These are phyloP conservation scores for Dryococelus australis DNA, from an alignment of 2,888 invertebrate genomes.

Conservation along the genomic window DNA sequence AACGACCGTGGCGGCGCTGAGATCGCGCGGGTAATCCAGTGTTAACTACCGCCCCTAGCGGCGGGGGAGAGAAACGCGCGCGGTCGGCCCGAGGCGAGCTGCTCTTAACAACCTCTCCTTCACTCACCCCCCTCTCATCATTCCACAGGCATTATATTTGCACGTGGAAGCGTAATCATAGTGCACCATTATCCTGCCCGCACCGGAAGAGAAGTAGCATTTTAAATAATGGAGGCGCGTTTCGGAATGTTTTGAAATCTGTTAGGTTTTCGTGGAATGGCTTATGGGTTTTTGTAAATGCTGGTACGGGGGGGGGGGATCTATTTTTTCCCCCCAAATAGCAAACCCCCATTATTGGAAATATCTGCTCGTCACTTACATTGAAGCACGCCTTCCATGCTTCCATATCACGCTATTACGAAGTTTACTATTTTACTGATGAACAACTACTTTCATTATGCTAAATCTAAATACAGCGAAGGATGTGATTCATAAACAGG, in stretches of 20 bases:
- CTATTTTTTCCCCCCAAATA: too few relatives aligned
- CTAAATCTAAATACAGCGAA: too few relatives aligned
- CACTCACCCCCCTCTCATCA: not conserved
- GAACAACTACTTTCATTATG: too few relatives aligned
- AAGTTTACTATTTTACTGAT: too few relatives aligned
- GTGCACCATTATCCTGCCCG: not conserved
- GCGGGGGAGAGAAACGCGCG: not conserved
- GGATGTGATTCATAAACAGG: too few relatives aligned
- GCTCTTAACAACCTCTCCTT: not conserved
- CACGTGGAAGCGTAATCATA: not conserved
- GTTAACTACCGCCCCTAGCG: constrained; percentile 9
- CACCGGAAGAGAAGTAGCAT: not conserved
- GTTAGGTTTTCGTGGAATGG: not conserved
- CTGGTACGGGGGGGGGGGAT: not conserved
- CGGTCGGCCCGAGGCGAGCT: not conserved
- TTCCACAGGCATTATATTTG: not conserved
- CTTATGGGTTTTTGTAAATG: not conserved
- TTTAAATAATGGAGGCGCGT: not conserved
- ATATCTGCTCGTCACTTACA: too few relatives aligned
- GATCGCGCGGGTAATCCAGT: constrained; percentile 3
- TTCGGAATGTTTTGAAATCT: not conserved
- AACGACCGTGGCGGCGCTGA: constrained; percentile 1
- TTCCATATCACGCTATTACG: too few relatives aligned
- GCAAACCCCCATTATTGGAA: too few relatives aligned
- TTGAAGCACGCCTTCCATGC: too few relatives aligned